A percentile compares a stretch with the other conserved stretches of the same genome.
Conservation (phyloP, 2,888 invertebrate species). For the Aporophyla nigra region DNA sequence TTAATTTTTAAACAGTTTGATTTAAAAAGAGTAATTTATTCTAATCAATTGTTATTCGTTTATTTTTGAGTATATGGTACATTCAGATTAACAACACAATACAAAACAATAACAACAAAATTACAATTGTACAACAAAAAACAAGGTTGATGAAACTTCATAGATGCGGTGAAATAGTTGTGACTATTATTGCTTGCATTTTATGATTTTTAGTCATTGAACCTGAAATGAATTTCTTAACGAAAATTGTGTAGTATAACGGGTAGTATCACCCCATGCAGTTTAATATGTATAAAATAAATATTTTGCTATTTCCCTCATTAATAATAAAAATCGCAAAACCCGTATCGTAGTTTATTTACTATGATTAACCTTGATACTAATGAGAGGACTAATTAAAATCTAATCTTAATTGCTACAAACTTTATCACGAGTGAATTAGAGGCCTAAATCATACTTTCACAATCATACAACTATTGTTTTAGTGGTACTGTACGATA, state of each 20-base stretch:
- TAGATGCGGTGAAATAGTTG: too few relatives aligned
- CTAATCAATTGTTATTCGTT: too few relatives aligned
- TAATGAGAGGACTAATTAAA: slow-evolving; percentile 46
- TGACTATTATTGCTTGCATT: too few relatives aligned
- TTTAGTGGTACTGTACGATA: neutral
- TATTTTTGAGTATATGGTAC: too few relatives aligned
- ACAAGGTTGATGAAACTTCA: too few relatives aligned
- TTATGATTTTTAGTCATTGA: neutral
- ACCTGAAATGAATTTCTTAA: neutral
- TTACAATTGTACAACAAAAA: too few relatives aligned
- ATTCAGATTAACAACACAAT: too few relatives aligned
- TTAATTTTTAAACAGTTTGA: neutral
- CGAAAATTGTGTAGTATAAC: neutral
- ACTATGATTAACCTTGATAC: slow-evolving; percentile 24
- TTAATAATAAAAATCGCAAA: neutral
- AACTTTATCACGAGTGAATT: slow-evolving; percentile 31
- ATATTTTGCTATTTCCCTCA: neutral
- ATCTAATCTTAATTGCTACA: slow-evolving; percentile 11
- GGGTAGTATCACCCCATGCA: too few relatives aligned
- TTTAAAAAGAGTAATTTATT: neutral
- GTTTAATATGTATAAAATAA: neutral
- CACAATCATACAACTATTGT: neutral
- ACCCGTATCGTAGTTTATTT: neutral
- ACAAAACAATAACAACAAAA: too few relatives aligned
- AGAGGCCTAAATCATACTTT: neutral